Evolutionary conservation across 2,113 vertebrate species (phyloP), one percentile per base, ranked within the genome.

Genomic region (Rhinopomastus cyanomelas): DNA sequence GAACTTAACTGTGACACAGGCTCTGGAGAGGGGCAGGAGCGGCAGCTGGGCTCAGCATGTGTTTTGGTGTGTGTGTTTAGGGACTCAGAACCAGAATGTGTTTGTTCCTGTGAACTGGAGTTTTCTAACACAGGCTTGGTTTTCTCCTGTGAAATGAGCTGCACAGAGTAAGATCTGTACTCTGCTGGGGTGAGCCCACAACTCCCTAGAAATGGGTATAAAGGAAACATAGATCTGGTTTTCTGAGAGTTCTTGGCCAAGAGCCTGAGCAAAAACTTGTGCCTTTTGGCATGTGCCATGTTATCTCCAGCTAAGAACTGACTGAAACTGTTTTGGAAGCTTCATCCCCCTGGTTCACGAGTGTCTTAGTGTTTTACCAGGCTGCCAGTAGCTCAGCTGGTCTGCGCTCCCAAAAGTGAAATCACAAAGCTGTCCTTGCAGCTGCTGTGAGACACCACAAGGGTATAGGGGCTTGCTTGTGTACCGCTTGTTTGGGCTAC

Each of bases 91-190:
- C 15, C 59, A 53, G 48, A 49, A 73, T 57, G 55, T 57, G 37
- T 62, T 74, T 52, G n/a, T 52, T 80, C 32, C 46, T 91, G 26
- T 51, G 62, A 89, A 20, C 78, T 11, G 17, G 37, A 44, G 23
- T 72, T 83, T 74, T 81, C 80, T 74, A 66, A 78, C 44, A 89
- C 42, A 88, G 34, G 7, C 82, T 82, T 86, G 57, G 71, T 92
- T 85, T 91, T 80, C 49, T 79, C 37, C 68, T 52, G 16, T 51
- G 52, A 69, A 88, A 65, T 9, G 13, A 55, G 29, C 48, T 52
- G 74, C 82, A 88, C 86, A 88, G 83, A 71, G 86, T 61, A 80
- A 85, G 76, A 51, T 56, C 62, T 91, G 80, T 93, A 8, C 76
- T 85, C 36, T 59, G 13, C 64, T 36, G 64, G 71, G 44, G 18